Conservation (phyloP, 2,888 invertebrate species). For the Diplazon laetatorius region DNA sequence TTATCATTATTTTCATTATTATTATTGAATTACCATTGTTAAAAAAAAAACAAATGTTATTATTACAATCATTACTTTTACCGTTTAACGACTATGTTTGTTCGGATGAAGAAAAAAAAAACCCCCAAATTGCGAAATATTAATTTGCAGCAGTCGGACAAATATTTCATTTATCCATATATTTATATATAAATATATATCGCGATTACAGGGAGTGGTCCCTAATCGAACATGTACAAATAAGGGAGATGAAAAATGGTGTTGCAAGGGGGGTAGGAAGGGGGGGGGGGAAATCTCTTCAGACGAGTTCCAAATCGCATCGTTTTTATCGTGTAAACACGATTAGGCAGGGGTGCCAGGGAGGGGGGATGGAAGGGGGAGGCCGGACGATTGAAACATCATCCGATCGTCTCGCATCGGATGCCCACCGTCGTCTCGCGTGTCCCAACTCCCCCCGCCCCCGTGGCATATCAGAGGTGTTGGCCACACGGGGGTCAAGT, state of each 20-base stretch:
- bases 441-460: slow-evolving; percentile 64
- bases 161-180: no score
- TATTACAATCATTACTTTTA: no score
- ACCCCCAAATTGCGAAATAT: slow-evolving; percentile 6
- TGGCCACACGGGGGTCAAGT: slow-evolving; percentile 73
- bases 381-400: neutral
- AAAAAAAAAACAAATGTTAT: no score
- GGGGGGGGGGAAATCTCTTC: neutral
- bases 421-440: slow-evolving; percentile 27
- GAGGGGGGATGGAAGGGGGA: neutral
- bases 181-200: neutral
- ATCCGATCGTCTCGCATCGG: slow-evolving; percentile 31
- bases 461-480: slow-evolving; percentile 71
- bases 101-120: neutral
- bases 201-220: no score
- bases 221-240: neutral
- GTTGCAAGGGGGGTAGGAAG: no score
- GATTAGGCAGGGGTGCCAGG: neutral
- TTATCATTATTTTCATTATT: no score
- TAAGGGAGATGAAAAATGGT: slow-evolving; percentile 23
- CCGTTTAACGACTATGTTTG: no score
- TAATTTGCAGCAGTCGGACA: neutral
- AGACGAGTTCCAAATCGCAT: slow-evolving; percentile 53
- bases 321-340: slow-evolving; percentile 51
- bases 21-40: no score